phyloP scores from a whole-genome alignment of 2,797 vertebrate species.

The Cyclura pinguis region DNA sequence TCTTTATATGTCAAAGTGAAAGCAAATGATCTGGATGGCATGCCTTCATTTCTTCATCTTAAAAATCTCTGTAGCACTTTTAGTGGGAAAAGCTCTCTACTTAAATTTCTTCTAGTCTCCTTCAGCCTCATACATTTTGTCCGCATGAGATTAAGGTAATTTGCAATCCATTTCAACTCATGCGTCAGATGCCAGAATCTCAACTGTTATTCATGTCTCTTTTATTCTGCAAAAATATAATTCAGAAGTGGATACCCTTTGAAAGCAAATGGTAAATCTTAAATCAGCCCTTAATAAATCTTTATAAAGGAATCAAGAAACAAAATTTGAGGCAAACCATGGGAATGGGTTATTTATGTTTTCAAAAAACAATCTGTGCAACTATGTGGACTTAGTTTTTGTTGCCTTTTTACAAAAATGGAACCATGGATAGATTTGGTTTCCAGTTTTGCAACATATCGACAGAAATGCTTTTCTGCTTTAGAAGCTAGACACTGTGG shows the following conservation, averaged over 20 bases:
- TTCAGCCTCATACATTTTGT: not conserved
- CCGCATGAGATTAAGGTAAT: not conserved
- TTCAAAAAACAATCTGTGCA: not conserved
- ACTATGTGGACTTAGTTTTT: not conserved
- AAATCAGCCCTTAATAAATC: not conserved
- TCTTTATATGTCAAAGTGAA: not conserved
- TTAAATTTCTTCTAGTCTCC: not conserved
- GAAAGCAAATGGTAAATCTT: not conserved
- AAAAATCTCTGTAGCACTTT: not conserved
- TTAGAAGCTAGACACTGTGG: no score
- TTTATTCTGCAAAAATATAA: not conserved
- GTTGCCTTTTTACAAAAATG: not conserved
- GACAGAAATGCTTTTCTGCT: no score
- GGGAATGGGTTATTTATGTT: not conserved
- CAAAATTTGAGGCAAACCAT: not conserved
- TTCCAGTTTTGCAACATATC: not conserved
- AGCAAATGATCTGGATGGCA: not conserved
- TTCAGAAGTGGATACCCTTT: not conserved
- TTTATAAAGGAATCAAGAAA: constrained; percentile 5
- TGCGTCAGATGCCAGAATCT: not conserved
- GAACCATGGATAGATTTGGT: not conserved
- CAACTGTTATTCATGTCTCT: not conserved
- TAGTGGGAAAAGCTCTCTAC: not conserved
- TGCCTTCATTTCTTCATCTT: not conserved
- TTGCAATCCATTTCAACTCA: not conserved